Conservation (phyloP, 2,797 vertebrate genomes). For the Myotis planiceps region DNA sequence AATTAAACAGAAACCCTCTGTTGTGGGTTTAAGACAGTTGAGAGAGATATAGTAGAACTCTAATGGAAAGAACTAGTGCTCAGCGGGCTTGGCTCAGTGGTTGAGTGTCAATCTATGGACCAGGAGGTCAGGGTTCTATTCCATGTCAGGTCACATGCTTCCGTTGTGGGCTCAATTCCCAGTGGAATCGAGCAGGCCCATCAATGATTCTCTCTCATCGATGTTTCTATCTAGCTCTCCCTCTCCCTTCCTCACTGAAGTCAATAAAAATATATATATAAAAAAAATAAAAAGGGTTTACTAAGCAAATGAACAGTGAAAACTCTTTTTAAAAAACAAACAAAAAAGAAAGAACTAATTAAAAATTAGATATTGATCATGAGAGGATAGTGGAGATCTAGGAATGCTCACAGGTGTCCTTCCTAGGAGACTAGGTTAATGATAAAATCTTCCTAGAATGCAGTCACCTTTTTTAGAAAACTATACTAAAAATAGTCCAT, state of each 20-base stretch:
- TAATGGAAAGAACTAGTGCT: not conserved
- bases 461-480: not conserved
- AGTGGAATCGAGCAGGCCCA: not conserved
- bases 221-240: not conserved
- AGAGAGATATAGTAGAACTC: not conserved
- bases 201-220: not conserved
- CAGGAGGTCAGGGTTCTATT: not conserved
- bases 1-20: not conserved
- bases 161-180: no score
- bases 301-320: no score
- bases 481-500: not conserved
- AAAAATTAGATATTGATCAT: not conserved
- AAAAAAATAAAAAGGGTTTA: no score
- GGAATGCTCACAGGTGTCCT: not conserved
- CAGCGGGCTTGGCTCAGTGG: not conserved
- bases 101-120: not conserved
- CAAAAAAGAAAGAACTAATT: no score
- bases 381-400: not conserved
- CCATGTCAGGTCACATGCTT: not conserved
- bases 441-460: not conserved
- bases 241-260: not conserved
- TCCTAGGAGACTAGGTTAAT: not conserved
- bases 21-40: accelerated
- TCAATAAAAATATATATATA: no score
- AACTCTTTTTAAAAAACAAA: no score